phyloP scores from a whole-genome alignment of 92 coral and sea anemone genomes.

The Heteractis magnifica region DNA sequence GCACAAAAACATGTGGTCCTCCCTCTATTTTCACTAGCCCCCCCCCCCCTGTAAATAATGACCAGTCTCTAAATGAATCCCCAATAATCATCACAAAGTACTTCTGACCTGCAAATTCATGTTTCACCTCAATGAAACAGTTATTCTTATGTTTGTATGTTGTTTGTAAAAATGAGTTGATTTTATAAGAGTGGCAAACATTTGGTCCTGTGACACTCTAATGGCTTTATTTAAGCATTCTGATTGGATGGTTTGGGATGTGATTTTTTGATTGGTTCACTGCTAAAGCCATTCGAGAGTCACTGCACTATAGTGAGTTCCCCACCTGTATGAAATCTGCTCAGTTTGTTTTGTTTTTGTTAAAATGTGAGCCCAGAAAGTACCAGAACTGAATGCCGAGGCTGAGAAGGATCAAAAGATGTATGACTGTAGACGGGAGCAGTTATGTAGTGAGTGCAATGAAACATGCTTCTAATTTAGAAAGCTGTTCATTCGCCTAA shows the following conservation, averaged over 20 bases:
- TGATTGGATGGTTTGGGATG: background rate
- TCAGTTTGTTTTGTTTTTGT: background rate
- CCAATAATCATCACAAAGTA: too few relatives aligned
- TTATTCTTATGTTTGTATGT: background rate
- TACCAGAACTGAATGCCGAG: constrained; percentile 31
- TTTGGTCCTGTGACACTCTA: background rate
- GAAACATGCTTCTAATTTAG: constrained; percentile 7
- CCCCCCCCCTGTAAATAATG: too few relatives aligned
- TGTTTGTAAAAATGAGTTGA: background rate
- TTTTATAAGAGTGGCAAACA: background rate
- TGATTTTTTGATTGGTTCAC: background rate
- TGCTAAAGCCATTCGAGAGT: background rate
- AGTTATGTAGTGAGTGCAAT: constrained; percentile 38
- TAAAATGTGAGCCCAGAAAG: constrained; percentile 14
- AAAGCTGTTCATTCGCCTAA: constrained; percentile 18
- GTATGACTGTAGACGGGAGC: constrained; percentile 33
- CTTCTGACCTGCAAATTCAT: too few relatives aligned
- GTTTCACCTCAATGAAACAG: too few relatives aligned
- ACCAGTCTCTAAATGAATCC: too few relatives aligned
- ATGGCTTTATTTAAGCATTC: background rate
- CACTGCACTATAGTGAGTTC: background rate
- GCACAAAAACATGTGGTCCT: too few relatives aligned
- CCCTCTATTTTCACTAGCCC: too few relatives aligned
- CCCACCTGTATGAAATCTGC: background rate
- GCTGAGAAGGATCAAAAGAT: constrained; percentile 27